A percentile compares a stretch with the other conserved stretches of the same genome.
These are phyloP conservation scores for Schrankia costaestrigalis DNA, from an alignment of 2,888 invertebrate genomes.

Conservation along the genomic window DNA sequence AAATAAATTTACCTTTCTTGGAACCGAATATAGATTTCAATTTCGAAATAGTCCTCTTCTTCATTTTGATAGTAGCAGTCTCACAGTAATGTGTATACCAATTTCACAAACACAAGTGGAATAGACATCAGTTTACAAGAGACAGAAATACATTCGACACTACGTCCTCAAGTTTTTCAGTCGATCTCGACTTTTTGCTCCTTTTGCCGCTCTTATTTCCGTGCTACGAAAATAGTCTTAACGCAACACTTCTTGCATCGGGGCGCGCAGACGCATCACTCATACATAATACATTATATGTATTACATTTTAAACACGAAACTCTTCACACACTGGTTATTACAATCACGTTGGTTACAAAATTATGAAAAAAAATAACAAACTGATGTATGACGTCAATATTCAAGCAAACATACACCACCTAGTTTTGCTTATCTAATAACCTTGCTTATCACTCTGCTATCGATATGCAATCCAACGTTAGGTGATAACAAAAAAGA, in stretches of 20 bases:
- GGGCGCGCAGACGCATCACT: constrained; percentile 73
- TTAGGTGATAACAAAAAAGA: constrained; percentile 35
- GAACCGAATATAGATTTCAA: constrained; percentile 71
- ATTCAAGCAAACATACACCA: constrained; percentile 28
- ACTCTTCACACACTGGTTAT: constrained; percentile 19
- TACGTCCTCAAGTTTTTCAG: constrained; percentile 77
- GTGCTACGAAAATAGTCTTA: constrained; percentile 79
- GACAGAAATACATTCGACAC: constrained; percentile 74
- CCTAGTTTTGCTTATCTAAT: constrained; percentile 43
- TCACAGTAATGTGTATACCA: constrained; percentile 35
- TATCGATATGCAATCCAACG: constrained; percentile 49
- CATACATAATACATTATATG: constrained; percentile 41
- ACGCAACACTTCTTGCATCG: constrained; percentile 75
- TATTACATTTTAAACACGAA: constrained; percentile 25
- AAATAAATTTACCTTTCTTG: constrained; percentile 58
- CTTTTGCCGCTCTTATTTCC: constrained; percentile 80
- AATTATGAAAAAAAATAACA: constrained; percentile 13
- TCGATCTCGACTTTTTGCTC: constrained; percentile 73
- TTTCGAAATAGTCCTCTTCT: constrained; percentile 73
- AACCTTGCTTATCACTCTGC: constrained; percentile 45
- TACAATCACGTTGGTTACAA: constrained; percentile 5
- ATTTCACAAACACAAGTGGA: constrained; percentile 52
- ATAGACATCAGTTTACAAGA: constrained; percentile 62
- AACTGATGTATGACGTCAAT: constrained; percentile 13
- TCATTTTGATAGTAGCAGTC: constrained; percentile 44